Evolutionary conservation across 2,888 invertebrate species (phyloP), one percentile per base, ranked within the genome.

Genomic region (Chirona hameri): DNA sequence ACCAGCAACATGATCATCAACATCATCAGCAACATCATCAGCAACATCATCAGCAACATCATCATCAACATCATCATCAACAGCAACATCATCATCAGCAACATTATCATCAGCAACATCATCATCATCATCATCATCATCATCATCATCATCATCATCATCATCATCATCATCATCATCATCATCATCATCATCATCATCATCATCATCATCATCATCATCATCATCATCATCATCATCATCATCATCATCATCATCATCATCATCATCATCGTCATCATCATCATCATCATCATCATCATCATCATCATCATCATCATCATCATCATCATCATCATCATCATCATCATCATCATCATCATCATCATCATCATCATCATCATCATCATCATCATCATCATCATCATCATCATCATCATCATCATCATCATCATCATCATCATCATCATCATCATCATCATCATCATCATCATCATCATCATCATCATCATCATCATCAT

Each of bases 181-280:
- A n/a, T 65, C 65, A n/a, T 65, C 65, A n/a, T 65, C 65, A n/a
- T 65, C 65, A n/a, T 65, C 65, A n/a, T 65, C 65, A 65, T 65
- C 65, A 65, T 65, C 65, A 65, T 65, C 65, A 65, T 65, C 65
- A 65, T 65, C 65, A 65, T 65, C 65, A 65, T 65, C 65, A 65
- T 65, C 65, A 65, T 65, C 65, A 65, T 65, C 65, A 65, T 65
- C 65, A 65, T 65, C 65, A 65, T 65, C 65, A 65, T 65, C 65
- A 65, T 65, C 65, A 65, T 65, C 65, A 65, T 65, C 65, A 65
- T 65, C 65, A 65, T 65, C 65, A 65, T 65, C 65, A 65, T 65
- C 65, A 65, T 65, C 65, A 65, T 65, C 65, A 65, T 65, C 65
- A 65, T 65, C 65, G n/a, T 65, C 65, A 65, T 65, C 65, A 65